Percentiles rank a stretch among this genome's conserved stretches.
These are phyloP conservation scores for Microchirus variegatus DNA, from an alignment of 2,797 vertebrate genomes.

Conservation along the genomic window DNA sequence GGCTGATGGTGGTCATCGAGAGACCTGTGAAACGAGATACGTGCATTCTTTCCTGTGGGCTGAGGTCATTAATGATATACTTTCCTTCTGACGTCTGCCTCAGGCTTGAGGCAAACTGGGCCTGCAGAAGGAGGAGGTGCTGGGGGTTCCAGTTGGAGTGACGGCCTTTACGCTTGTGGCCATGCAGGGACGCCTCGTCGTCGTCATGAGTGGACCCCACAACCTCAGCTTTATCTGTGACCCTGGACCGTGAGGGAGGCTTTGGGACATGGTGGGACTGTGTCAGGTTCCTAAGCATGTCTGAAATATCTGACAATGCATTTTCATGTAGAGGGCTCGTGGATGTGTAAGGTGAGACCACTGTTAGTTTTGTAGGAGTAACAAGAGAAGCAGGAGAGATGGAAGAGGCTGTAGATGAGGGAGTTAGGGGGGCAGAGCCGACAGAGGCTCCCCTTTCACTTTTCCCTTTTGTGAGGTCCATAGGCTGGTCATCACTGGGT, in stretches of 20 bases:
- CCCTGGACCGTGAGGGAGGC: conserved; percentile 88
- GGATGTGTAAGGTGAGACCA: conserved; percentile 92
- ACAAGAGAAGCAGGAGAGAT: conserved; percentile 89
- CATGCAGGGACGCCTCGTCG: conserved; percentile 86
- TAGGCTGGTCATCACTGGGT: conserved; percentile 94
- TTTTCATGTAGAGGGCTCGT: conserved; percentile 96
- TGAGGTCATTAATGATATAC: conserved; percentile 96
- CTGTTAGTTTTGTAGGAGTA: conserved; percentile 87
- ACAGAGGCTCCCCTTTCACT: conserved; percentile 88
- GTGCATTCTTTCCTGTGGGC: conserved; percentile 97
- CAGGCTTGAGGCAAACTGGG: conserved; percentile 96
- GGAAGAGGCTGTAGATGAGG: conserved; percentile 87
- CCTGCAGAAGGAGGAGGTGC: conserved; percentile 97
- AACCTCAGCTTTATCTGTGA: conserved; percentile 89
- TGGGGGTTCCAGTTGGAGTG: conserved; percentile 99
- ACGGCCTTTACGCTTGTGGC: conserved; percentile 96
- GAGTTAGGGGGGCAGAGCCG: conserved; percentile 88
- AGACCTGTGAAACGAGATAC: conserved; percentile 97
- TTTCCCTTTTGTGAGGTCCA: conserved; percentile 98
- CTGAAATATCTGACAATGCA: conserved; percentile 97
- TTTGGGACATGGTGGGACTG: conserved; percentile 90
- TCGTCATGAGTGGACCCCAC: conserved; percentile 88
- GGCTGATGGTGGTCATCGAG: conserved; percentile 99
- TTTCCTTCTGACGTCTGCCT: conserved; percentile 94
- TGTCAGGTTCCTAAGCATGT: conserved; percentile 98